Evolutionary conservation across 2,888 invertebrate species (phyloP).

Genomic region (Tenodera sinensis): DNA sequence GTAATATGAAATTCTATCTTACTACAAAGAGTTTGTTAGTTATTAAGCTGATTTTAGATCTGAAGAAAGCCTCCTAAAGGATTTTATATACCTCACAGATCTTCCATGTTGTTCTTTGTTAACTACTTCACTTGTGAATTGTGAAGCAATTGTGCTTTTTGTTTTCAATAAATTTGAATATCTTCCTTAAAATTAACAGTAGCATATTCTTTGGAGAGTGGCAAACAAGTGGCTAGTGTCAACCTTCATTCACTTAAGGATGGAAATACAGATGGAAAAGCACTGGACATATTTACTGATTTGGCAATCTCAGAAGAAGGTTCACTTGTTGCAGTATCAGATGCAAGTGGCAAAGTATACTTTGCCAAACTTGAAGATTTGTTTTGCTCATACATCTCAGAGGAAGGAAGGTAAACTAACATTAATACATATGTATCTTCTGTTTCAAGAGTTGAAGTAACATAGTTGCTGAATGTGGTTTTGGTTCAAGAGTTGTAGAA

Average conservation of each 20-base stretch:
- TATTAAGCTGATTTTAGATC: too few relatives aligned
- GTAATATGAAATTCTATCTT: too few relatives aligned
- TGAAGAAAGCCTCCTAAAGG: too few relatives aligned
- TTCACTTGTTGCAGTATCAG: constrained; percentile 2
- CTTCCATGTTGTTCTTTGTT: too few relatives aligned
- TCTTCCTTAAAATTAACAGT: constrained; percentile 22
- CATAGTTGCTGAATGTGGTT: neutral
- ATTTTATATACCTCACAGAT: too few relatives aligned
- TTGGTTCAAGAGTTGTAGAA: neutral
- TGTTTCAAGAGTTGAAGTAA: neutral
- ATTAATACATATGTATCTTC: too few relatives aligned
- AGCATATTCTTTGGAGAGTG: constrained; percentile 17
- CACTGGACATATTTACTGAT: neutral
- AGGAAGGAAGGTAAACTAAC: neutral
- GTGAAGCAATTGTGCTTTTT: too few relatives aligned
- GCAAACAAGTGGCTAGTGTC: constrained; percentile 16
- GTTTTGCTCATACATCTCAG: neutral
- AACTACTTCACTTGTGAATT: too few relatives aligned
- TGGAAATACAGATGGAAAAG: neutral
- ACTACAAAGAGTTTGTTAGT: too few relatives aligned
- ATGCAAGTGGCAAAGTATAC: constrained; percentile 1
- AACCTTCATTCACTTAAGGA: constrained; percentile 19
- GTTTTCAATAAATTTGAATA: too few relatives aligned
- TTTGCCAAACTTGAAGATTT: neutral
- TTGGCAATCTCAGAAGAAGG: constrained; percentile 19